Evolutionary conservation across 2,797 vertebrate genomes (phyloP).

Genomic region (Gymnothorax reevesii): DNA sequence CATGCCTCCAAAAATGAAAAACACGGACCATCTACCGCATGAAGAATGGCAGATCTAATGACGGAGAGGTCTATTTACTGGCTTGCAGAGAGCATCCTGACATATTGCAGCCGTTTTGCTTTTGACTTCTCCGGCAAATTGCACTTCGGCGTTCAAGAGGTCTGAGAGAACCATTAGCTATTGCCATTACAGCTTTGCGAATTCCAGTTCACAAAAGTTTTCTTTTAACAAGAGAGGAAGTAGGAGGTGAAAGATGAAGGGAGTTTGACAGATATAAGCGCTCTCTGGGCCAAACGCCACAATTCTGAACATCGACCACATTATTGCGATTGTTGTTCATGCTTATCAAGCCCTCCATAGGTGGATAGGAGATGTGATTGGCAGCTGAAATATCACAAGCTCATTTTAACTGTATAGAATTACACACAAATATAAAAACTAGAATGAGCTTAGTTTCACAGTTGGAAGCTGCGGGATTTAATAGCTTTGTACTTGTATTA

Average conservation of each 20-base stretch:
- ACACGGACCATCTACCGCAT: not conserved
- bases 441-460: not conserved
- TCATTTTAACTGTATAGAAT: not conserved
- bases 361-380: not conserved
- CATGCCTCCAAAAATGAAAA: not conserved
- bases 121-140: not conserved
- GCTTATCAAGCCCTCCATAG: not conserved
- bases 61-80: not conserved
- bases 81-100: not conserved
- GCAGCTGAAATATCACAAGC: not conserved
- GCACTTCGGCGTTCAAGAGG: not conserved
- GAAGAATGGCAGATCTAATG: not conserved
- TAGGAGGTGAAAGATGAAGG: not conserved
- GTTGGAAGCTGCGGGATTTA: not conserved
- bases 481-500: not conserved
- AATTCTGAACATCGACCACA: not conserved
- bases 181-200: not conserved
- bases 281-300: not conserved
- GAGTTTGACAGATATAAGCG: not conserved
- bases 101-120: not conserved
- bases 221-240: not conserved
- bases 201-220: not conserved
- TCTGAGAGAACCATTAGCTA: constrained; percentile 8
- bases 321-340: not conserved
- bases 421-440: not conserved